Percentiles rank a stretch among this genome's conserved stretches.
Evolutionary conservation across 2,888 invertebrate genomes (phyloP).

Genomic region (Nomada flava): DNA sequence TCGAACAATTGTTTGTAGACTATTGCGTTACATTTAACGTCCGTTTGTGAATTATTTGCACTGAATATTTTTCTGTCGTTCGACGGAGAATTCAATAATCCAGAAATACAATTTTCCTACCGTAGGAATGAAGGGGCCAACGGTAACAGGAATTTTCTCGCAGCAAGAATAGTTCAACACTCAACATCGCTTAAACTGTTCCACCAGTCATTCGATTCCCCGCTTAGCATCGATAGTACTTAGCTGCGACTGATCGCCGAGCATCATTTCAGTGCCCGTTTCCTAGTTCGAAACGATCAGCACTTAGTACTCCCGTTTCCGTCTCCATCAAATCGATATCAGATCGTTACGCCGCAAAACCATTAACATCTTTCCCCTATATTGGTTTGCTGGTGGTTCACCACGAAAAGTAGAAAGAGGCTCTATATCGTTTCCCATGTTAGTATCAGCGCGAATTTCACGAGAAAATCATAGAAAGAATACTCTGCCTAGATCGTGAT

Average conservation of each 20-base stretch:
- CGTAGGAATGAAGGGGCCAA: background rate
- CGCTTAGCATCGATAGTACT: conserved; percentile 4
- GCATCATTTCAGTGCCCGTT: conserved; percentile 7
- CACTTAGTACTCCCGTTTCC: background rate
- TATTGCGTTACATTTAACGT: too few relatives aligned
- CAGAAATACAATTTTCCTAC: too few relatives aligned
- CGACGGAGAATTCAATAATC: too few relatives aligned
- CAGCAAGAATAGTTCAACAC: background rate
- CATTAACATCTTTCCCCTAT: conserved; percentile 23
- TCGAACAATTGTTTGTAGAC: too few relatives aligned
- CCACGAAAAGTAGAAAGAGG: background rate
- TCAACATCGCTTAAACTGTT: conserved; percentile 1
- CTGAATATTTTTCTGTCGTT: too few relatives aligned
- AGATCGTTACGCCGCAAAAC: conserved; percentile 1
- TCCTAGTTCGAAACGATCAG: conserved; percentile 8
- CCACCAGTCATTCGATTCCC: conserved; percentile 4
- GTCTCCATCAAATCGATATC: conserved; percentile 18
- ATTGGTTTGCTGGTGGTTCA: background rate
- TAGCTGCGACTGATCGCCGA: too few relatives aligned
- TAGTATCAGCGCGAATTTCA: background rate
- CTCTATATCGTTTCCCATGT: background rate
- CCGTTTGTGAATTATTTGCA: too few relatives aligned
- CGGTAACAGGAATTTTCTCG: background rate
- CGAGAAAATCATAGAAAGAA: conserved; percentile 23
- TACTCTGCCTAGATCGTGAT: conserved; percentile 55